Evolutionary conservation across 2,113 vertebrate genomes (phyloP), one percentile per base, ranked within the genome.

Genomic region (Dipodomys merriami): DNA sequence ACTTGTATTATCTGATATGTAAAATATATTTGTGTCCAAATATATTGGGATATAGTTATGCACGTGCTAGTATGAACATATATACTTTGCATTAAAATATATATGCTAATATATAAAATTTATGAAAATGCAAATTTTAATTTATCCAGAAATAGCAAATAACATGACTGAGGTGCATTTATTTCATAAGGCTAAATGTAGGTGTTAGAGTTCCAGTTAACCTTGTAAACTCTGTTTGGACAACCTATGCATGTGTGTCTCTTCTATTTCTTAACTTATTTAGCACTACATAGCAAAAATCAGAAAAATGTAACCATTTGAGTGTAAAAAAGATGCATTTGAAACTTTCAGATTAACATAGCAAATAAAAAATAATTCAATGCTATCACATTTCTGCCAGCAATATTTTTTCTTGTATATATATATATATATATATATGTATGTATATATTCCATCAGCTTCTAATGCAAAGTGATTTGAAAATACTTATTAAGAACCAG

Each of bases 391-490:
- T 71, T 90, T 90, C 25, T 83, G 2, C 8, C 91, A 86, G 39
- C 53, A 90, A 53, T 83, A 44, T 90, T 93, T 92, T 23, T 93
- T 79, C 68, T 49, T 91, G 22, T 90, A 13, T 27, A 10, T 46
- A 39, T 39, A 39, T 39, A 39, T 39, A 39, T 39, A 39, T 39
- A 39, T 39, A 39, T 39, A 6, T 39, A 39, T 39, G 5, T 39
- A 39, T 39, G 39, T 39, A 6, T 39, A 39, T 57, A 71, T 60
- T 46, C 11, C 23, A 33, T 84, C 23, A 76, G 35, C 6, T 73
- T 74, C 68, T 80, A 76, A 68, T 88, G 20, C 7, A 46, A 91
- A 73, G 53, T 13, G n/a, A 86, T 23, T 60, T 91, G 25, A 79
- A 92, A 86, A 83, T 91, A 8, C 6, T 86, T 94, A 85, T 19